phyloP scores from a whole-genome alignment of 1,140 invertebrate species.

The Thaumetopoea pityocampa region DNA sequence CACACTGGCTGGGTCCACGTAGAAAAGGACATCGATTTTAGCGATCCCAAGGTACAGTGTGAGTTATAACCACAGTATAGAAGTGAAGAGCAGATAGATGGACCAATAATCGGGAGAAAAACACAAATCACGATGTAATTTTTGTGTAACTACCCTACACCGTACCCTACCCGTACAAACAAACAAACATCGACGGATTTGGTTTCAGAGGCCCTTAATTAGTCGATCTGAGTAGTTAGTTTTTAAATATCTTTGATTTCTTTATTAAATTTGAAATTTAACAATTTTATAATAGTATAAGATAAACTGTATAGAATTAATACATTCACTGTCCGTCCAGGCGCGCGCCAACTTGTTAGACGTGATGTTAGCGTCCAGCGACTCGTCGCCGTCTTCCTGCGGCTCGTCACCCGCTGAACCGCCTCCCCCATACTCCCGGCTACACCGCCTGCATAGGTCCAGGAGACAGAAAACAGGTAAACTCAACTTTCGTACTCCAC shows the following conservation, averaged over 20 bases:
- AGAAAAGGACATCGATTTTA: conserved; percentile 85
- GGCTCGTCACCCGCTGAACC: conserved; percentile 79
- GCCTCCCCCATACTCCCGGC: conserved; percentile 79
- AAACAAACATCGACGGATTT: too few species aligned
- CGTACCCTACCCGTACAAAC: not conserved
- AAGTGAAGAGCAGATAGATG: not conserved
- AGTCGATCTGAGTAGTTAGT: too few species aligned
- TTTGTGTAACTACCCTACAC: too few species aligned
- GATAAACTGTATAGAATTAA: not conserved
- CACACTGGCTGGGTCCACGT: conserved; percentile 87
- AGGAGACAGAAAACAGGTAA: conserved; percentile 86
- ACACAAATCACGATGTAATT: too few species aligned
- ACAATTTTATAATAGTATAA: too few species aligned
- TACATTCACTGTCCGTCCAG: conserved; percentile 54
- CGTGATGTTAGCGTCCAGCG: conserved; percentile 85
- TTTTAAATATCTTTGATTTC: too few species aligned
- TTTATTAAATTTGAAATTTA: too few species aligned
- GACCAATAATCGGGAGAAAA: too few species aligned
- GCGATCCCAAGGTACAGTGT: conserved; percentile 82
- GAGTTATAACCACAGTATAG: not conserved
- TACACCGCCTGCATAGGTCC: conserved; percentile 83
- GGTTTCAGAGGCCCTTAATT: too few species aligned
- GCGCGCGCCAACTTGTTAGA: conserved; percentile 84
- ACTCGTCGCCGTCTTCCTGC: conserved; percentile 82
- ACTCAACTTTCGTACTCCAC: conserved; percentile 2